Percentiles rank a stretch among this genome's conserved stretches.
Evolutionary conservation across 2,888 invertebrate species (phyloP).

Genomic region (Acleris cristana): DNA sequence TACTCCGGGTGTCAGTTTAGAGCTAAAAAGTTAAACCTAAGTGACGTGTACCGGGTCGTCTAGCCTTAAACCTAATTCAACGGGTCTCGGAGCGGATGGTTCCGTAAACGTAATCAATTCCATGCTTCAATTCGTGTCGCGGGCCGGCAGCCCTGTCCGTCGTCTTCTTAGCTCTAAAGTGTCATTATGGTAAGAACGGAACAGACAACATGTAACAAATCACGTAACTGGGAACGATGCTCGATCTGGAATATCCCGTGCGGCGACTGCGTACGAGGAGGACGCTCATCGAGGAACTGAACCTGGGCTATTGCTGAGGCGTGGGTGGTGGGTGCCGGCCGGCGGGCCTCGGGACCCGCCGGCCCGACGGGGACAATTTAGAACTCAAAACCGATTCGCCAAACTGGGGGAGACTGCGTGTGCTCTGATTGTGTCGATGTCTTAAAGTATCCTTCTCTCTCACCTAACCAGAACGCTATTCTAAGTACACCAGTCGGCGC

Average conservation of each 20-base stretch:
- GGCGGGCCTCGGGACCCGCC: constrained; percentile 40
- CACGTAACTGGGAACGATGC: constrained; percentile 75
- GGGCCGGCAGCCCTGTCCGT: constrained; percentile 32
- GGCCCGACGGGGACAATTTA: constrained; percentile 55
- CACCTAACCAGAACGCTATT: constrained; percentile 73
- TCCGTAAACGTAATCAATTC: constrained; percentile 60
- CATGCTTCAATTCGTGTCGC: constrained; percentile 56
- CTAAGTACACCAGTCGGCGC: constrained; percentile 81
- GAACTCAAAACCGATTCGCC: constrained; percentile 67
- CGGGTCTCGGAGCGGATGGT: constrained; percentile 19
- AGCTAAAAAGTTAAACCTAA: constrained; percentile 54
- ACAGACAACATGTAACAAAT: constrained; percentile 78
- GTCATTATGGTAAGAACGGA: constrained; percentile 65
- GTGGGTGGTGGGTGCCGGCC: constrained; percentile 56
- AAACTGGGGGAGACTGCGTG: constrained; percentile 70
- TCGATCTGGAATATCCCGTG: constrained; percentile 79
- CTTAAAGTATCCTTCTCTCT: constrained; percentile 66
- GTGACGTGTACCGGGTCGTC: constrained; percentile 3
- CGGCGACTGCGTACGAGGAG: constrained; percentile 76
- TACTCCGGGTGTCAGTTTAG: constrained; percentile 64
- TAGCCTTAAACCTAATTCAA: constrained; percentile 29
- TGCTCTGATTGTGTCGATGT: constrained; percentile 75
- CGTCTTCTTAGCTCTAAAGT: constrained; percentile 64
- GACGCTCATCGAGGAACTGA: constrained; percentile 68
- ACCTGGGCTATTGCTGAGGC: constrained; percentile 75